phyloP scores from a whole-genome alignment of 2,113 vertebrate species.

The Cynoglossus semilaevis region DNA sequence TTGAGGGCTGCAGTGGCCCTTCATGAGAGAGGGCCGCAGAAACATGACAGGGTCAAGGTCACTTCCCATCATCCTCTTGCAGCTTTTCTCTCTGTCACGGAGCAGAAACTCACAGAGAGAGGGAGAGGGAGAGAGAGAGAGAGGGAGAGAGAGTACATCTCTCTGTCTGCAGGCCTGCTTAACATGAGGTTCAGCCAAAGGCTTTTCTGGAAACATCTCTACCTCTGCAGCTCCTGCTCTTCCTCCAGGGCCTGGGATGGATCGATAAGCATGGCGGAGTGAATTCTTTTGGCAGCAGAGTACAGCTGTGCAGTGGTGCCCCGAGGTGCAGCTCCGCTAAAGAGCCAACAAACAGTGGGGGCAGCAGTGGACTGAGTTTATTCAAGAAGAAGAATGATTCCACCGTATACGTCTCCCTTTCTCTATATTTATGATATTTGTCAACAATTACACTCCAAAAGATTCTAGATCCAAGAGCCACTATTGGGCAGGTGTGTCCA shows the following conservation, averaged over 20 bases:
- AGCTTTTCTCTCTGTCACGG: slow-evolving; percentile 31
- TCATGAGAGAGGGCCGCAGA: slow-evolving; percentile 56
- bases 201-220: slow-evolving; percentile 67
- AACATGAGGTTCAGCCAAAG: slow-evolving; percentile 61
- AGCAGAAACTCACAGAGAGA: slow-evolving; percentile 17
- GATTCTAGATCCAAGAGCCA: too few relatives aligned
- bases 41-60: slow-evolving; percentile 75
- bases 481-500: too few relatives aligned
- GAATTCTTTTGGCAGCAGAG: slow-evolving; percentile 67
- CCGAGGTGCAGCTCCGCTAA: slow-evolving; percentile 56
- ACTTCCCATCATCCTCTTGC: slow-evolving; percentile 69
- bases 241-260: slow-evolving; percentile 66
- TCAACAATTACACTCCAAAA: too few relatives aligned
- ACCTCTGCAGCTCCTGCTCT: slow-evolving; percentile 50
- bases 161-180: slow-evolving; percentile 68
- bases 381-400: slow-evolving; percentile 42
- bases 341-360: slow-evolving; percentile 55
- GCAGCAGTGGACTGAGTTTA: slow-evolving; percentile 66
- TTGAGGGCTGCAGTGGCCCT: slow-evolving; percentile 65
- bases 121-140: slow-evolving; percentile 21
- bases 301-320: slow-evolving; percentile 61
- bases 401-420: too few relatives aligned
- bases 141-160: slow-evolving; percentile 49
- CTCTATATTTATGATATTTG: too few relatives aligned
- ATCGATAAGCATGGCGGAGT: slow-evolving; percentile 65